A percentile compares a stretch with the other conserved stretches of the same genome.
phyloP scores from a whole-genome alignment of 2,888 invertebrate genomes.

The Eulithis prunata region DNA sequence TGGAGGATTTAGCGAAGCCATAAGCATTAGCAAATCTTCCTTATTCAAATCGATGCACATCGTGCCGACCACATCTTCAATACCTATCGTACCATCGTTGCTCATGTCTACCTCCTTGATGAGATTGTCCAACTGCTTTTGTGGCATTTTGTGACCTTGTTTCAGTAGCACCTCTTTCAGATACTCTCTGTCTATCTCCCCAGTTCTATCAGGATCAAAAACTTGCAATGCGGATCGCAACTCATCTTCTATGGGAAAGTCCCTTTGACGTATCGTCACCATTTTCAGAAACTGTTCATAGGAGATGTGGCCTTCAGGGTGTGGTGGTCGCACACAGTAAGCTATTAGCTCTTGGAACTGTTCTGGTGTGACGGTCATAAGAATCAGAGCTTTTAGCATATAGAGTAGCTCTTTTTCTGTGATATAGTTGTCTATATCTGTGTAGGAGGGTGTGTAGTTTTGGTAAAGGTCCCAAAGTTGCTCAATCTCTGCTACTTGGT shows the following conservation, averaged over 20 bases:
- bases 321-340: conserved; percentile 68
- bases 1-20: conserved; percentile 51
- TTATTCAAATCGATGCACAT: conserved; percentile 73
- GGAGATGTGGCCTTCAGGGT: conserved; percentile 69
- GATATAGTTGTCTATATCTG: conserved; percentile 67
- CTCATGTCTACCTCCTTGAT: conserved; percentile 75
- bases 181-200: conserved; percentile 64
- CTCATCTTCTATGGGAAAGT: conserved; percentile 69
- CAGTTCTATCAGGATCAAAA: conserved; percentile 63
- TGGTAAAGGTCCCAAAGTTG: conserved; percentile 73
- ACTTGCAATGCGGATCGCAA: conserved; percentile 65
- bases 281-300: conserved; percentile 74
- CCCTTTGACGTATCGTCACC: conserved; percentile 69
- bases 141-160: conserved; percentile 67
- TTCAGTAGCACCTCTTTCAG: conserved; percentile 63
- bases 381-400: conserved; percentile 68
- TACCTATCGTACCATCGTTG: conserved; percentile 73
- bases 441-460: conserved; percentile 73
- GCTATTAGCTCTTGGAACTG: conserved; percentile 69
- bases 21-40: conserved; percentile 68
- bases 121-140: conserved; percentile 62
- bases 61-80: conserved; percentile 76
- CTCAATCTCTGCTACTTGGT: conserved; percentile 73
- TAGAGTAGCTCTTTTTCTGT: conserved; percentile 73
- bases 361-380: conserved; percentile 72